phyloP scores from a whole-genome alignment of 2,113 vertebrate species.

The Leptosomus discolor region DNA sequence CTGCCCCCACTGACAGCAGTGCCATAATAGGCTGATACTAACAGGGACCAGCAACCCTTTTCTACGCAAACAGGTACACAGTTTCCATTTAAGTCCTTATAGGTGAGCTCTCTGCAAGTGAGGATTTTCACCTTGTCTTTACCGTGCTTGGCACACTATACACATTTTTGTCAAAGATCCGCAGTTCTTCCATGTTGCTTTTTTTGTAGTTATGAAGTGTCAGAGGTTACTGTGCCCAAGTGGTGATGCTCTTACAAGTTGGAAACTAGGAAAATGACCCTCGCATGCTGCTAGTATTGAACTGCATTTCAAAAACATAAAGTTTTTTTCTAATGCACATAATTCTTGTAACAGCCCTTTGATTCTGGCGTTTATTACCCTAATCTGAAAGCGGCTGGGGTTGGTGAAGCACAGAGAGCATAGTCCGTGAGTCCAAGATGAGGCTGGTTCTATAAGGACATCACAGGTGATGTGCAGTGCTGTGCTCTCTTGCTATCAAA shows the following conservation, averaged over 20 bases:
- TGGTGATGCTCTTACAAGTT: background rate
- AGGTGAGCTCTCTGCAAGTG: background rate
- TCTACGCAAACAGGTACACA: accelerated
- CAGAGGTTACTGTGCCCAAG: background rate
- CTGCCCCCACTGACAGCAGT: slow-evolving; percentile 1
- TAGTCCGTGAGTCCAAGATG: background rate
- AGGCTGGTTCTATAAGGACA: background rate
- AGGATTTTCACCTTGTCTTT: slow-evolving; percentile 14
- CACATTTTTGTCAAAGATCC: background rate
- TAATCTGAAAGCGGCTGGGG: background rate
- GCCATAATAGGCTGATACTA: background rate
- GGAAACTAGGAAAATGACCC: background rate
- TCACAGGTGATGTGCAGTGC: background rate
- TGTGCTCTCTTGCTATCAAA: background rate
- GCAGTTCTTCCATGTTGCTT: background rate
- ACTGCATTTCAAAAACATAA: background rate
- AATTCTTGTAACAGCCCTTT: background rate
- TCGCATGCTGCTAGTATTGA: background rate
- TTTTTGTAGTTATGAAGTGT: background rate
- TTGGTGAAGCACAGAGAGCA: background rate
- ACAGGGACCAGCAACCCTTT: background rate
- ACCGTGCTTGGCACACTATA: background rate
- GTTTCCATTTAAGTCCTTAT: slow-evolving; percentile 9
- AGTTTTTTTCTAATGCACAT: background rate
- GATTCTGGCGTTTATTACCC: background rate